These are phyloP conservation scores for Keiferia lycopersicella DNA, from an alignment of 2,888 invertebrate species.

Conservation along the genomic window DNA sequence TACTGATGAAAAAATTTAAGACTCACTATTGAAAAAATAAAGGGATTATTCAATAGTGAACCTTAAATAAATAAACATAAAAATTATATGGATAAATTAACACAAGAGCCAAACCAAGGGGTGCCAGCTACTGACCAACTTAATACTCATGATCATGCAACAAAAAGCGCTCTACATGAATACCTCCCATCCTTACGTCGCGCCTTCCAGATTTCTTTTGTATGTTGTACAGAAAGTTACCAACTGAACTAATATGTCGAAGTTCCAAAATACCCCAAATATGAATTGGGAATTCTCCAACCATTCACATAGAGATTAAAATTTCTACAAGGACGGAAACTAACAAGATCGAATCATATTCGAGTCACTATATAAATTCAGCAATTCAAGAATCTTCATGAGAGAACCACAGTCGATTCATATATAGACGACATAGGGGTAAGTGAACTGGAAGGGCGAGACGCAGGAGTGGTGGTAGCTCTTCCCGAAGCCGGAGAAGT, in stretches of 20 bases:
- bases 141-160: constrained; percentile 69
- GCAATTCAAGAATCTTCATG: not conserved
- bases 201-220: constrained; percentile 33
- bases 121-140: constrained; percentile 77
- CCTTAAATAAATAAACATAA: constrained; percentile 46
- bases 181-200: constrained; percentile 57
- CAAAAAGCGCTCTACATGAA: constrained; percentile 67
- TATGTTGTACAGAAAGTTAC: not conserved
- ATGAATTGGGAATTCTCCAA: not conserved
- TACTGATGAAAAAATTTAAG: constrained; percentile 40
- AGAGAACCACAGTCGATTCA: constrained; percentile 42
- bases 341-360: constrained; percentile 16
- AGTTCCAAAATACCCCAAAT: not conserved
- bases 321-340: constrained; percentile 25
- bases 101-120: constrained; percentile 79
- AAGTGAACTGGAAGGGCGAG: constrained; percentile 76
- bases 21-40: constrained; percentile 42
- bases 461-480: constrained; percentile 80
- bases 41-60: constrained; percentile 38
- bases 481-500: constrained; percentile 78
- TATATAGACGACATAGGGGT: constrained; percentile 75
- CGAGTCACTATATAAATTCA: constrained; percentile 23
- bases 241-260: not conserved
- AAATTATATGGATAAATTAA: constrained; percentile 49
- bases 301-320: not conserved